Percentiles rank a stretch among this genome's conserved stretches.
Conservation (phyloP, 2,113 vertebrate genomes). For the Barbus barbus region DNA sequence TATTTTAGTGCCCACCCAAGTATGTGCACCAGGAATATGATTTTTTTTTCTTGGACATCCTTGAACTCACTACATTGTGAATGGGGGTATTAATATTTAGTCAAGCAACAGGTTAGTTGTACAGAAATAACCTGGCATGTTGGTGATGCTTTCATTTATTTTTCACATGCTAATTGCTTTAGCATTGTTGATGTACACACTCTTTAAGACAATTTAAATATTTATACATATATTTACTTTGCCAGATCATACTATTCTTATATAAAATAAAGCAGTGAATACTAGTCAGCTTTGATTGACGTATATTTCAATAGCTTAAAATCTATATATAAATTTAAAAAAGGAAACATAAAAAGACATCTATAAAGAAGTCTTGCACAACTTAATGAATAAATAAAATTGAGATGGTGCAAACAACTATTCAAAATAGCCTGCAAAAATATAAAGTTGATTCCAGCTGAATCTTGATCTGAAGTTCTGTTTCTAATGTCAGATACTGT, state of each 20-base stretch:
- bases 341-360: background rate
- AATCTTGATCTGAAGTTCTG: background rate
- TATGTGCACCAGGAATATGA: background rate
- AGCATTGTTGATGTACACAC: background rate
- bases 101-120: background rate
- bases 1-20: background rate
- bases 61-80: constrained; percentile 1
- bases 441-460: background rate
- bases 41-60: background rate
- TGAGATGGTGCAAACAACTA: too few relatives aligned
- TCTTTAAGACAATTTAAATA: background rate
- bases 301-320: background rate
- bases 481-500: background rate
- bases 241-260: background rate
- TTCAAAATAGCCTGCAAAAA: background rate
- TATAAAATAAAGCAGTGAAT: background rate
- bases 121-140: constrained; percentile 10
- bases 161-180: background rate
- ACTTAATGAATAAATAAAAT: background rate
- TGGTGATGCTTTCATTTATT: background rate
- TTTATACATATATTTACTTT: background rate
- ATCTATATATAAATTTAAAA: too few relatives aligned
- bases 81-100: too few relatives aligned
- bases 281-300: background rate
- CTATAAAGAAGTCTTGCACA: background rate